Conservation (phyloP, 2,888 invertebrate species). For the Acronicta psi region DNA sequence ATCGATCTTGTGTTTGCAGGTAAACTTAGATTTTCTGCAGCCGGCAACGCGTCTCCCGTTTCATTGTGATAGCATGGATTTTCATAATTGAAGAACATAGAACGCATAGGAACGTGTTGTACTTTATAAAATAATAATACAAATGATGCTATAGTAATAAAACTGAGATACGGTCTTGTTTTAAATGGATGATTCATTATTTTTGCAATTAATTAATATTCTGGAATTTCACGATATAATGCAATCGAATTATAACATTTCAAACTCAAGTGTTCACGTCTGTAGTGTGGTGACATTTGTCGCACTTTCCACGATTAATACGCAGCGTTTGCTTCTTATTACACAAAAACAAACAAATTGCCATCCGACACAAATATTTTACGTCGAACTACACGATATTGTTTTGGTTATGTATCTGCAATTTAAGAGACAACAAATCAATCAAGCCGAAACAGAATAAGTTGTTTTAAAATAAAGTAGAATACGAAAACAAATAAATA, state of each 20-base stretch:
- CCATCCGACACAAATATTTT: conserved; percentile 1
- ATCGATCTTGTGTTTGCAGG: conserved; percentile 82
- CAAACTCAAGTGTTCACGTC: not conserved
- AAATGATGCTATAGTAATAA: not conserved
- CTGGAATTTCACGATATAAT: not conserved
- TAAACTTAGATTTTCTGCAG: conserved; percentile 51
- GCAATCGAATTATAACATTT: too few species aligned
- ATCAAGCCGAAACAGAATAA: too few species aligned
- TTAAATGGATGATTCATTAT: not conserved
- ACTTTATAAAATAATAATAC: conserved; percentile 4
- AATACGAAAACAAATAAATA: conserved; percentile 50
- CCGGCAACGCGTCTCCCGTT: conserved; percentile 52
- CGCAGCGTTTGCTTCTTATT: not conserved
- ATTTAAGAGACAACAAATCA: not conserved
- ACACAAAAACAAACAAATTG: conserved; percentile 3
- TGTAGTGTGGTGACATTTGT: not conserved
- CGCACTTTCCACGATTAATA: not conserved
- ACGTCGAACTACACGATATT: not conserved
- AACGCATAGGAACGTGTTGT: not conserved
- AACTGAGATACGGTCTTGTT: not conserved
- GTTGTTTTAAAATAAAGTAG: too few species aligned
- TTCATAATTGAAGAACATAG: too few species aligned
- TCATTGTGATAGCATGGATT: conserved; percentile 23
- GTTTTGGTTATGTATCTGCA: not conserved
- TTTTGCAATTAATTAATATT: not conserved